phyloP scores from a whole-genome alignment of 37 sponge, comb jelly and placozoan genomes.

The Halichondria panicea region DNA sequence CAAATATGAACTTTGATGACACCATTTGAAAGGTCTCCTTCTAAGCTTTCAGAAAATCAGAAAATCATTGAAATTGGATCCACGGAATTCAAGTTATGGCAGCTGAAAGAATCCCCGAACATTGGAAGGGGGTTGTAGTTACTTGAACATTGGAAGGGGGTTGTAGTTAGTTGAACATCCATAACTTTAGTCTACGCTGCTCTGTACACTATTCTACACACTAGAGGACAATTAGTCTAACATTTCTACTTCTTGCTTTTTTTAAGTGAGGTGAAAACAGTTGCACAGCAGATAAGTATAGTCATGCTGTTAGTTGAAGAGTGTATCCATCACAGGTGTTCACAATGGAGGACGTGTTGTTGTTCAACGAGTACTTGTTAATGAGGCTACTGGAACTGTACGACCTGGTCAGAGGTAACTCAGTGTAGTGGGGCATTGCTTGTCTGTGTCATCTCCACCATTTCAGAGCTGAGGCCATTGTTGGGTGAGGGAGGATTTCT shows the following conservation, averaged over 20 bases:
- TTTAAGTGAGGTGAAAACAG: too few species aligned
- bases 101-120: too few species aligned
- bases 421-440: background rate
- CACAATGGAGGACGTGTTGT: constrained; percentile 23
- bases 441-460: background rate
- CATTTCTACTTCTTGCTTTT: too few species aligned
- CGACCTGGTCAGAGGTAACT: constrained; percentile 62
- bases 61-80: too few species aligned
- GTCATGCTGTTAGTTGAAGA: background rate
- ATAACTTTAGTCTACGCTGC: too few species aligned
- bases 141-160: constrained; percentile 3
- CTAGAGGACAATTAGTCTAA: too few species aligned
- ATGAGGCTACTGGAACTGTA: constrained; percentile 58
- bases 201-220: too few species aligned
- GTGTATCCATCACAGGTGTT: constrained; percentile 35
- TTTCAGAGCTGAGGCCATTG: constrained; percentile 15
- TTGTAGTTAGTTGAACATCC: background rate
- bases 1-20: too few species aligned
- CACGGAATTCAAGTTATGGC: too few species aligned
- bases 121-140: constrained; percentile 5
- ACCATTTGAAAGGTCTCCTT: too few species aligned
- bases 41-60: too few species aligned
- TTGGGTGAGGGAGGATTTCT: constrained; percentile 11
- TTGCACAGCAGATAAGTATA: background rate
- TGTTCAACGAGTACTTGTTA: constrained; percentile 67